phyloP scores from a whole-genome alignment of 2,113 vertebrate genomes.

The Dolichotis patagonum region DNA sequence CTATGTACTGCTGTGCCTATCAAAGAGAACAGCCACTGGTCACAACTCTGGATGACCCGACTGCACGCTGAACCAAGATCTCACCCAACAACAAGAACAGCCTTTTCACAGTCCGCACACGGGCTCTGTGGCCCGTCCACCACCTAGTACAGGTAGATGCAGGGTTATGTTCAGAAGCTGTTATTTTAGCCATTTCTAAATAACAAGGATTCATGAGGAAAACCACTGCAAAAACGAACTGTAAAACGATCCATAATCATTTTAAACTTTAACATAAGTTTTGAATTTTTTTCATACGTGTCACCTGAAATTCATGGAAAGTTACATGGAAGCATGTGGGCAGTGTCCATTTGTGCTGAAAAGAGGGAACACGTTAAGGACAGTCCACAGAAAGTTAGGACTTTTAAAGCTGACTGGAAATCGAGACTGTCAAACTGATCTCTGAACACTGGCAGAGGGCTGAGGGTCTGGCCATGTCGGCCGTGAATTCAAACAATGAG shows the following conservation, averaged over 20 bases:
- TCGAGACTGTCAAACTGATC: neutral
- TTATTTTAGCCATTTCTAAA: neutral
- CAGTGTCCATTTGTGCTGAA: neutral
- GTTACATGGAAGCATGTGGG: neutral
- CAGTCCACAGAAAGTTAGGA: neutral
- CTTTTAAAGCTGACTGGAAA: conserved; percentile 42
- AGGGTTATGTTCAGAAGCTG: neutral
- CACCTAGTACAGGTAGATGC: neutral
- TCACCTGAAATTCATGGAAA: neutral
- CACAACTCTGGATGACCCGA: neutral
- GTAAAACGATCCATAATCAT: neutral
- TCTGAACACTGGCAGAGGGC: neutral
- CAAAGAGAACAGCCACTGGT: neutral
- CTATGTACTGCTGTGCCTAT: neutral
- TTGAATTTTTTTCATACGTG: neutral
- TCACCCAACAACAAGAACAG: neutral
- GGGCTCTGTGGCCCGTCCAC: neutral
- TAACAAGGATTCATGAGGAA: neutral
- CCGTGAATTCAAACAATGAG: neutral
- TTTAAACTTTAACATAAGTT: neutral
- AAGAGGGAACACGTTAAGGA: neutral
- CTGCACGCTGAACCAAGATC: neutral
- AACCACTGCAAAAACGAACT: neutral
- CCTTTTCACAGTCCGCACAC: neutral
- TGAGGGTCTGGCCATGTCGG: neutral